A percentile compares a stretch with the other conserved stretches of the same genome.
Evolutionary conservation across 2,888 invertebrate species (phyloP).

Genomic region (Mythimna impura): DNA sequence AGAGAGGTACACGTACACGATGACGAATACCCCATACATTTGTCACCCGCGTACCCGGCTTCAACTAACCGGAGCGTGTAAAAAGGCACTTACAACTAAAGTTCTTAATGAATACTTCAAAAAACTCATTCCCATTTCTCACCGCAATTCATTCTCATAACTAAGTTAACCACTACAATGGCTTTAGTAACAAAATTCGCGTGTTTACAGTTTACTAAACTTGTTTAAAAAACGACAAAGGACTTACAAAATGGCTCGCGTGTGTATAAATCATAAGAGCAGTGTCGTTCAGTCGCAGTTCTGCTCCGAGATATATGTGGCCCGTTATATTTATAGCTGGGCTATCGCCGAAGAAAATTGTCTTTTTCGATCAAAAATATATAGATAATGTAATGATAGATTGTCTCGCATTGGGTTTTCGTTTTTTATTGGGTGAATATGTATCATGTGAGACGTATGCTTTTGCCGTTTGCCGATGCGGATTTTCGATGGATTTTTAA

Average conservation of each 20-base stretch:
- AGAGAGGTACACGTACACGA: neutral
- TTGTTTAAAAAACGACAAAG: slow-evolving; percentile 46
- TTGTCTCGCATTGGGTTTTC: slow-evolving; percentile 41
- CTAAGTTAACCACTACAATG: slow-evolving; percentile 14
- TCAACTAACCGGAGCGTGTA: slow-evolving; percentile 8
- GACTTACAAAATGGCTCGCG: slow-evolving; percentile 68
- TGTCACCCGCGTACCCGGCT: neutral
- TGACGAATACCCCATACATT: neutral
- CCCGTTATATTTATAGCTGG: slow-evolving; percentile 76
- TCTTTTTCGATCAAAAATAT: slow-evolving; percentile 59
- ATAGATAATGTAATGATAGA: slow-evolving; percentile 54
- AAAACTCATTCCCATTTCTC: slow-evolving; percentile 6
- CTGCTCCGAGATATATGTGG: slow-evolving; percentile 77
- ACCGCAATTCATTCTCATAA: slow-evolving; percentile 11
- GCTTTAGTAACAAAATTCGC: slow-evolving; percentile 25
- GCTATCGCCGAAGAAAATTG: slow-evolving; percentile 70
- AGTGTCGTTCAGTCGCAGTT: slow-evolving; percentile 79
- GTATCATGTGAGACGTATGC: slow-evolving; percentile 36
- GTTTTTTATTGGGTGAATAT: slow-evolving; percentile 48
- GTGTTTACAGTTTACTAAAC: slow-evolving; percentile 45
- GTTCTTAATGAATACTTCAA: slow-evolving; percentile 25
- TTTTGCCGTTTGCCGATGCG: slow-evolving; percentile 1
- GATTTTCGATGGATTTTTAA: slow-evolving; percentile 1
- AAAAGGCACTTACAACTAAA: slow-evolving; percentile 12
- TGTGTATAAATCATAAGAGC: slow-evolving; percentile 77